A percentile compares a stretch with the other conserved stretches of the same genome.
Evolutionary conservation across 2,888 invertebrate species (phyloP).

Genomic region (Caenorhabditis sp.): DNA sequence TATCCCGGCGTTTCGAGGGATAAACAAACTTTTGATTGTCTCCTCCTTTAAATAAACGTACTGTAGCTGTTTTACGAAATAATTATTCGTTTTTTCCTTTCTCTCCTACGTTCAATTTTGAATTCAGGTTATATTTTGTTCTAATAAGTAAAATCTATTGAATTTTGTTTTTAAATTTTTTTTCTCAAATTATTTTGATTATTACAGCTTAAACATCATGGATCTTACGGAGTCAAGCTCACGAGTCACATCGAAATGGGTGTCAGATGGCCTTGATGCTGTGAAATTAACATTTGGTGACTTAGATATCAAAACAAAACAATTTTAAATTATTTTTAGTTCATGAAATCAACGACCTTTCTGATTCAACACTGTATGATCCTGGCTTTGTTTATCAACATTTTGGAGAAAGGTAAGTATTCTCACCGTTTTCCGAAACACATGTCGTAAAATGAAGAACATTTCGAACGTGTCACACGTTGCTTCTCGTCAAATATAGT

Average conservation of each 20-base stretch:
- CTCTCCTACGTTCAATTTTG: no score
- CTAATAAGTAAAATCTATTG: neutral
- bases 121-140: no score
- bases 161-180: neutral
- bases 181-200: neutral
- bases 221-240: slow-evolving; percentile 39
- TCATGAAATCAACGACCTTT: slow-evolving; percentile 2
- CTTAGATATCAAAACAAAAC: slow-evolving; percentile 2
- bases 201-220: slow-evolving; percentile 29
- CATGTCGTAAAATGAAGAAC: neutral
- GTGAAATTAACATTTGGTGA: slow-evolving; percentile 59
- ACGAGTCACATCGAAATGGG: slow-evolving; percentile 17
- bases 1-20: no score
- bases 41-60: no score
- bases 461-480: slow-evolving; percentile 15
- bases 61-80: no score
- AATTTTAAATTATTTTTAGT: neutral
- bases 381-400: slow-evolving; percentile 92
- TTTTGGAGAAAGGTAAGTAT: slow-evolving; percentile 81
- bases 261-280: slow-evolving; percentile 54
- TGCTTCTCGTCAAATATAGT: neutral
- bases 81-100: no score
- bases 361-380: slow-evolving; percentile 14
- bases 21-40: no score
- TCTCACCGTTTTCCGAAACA: neutral